Conservation (phyloP, 2,797 vertebrate genomes). For the Chrysocyon brachyurus region DNA sequence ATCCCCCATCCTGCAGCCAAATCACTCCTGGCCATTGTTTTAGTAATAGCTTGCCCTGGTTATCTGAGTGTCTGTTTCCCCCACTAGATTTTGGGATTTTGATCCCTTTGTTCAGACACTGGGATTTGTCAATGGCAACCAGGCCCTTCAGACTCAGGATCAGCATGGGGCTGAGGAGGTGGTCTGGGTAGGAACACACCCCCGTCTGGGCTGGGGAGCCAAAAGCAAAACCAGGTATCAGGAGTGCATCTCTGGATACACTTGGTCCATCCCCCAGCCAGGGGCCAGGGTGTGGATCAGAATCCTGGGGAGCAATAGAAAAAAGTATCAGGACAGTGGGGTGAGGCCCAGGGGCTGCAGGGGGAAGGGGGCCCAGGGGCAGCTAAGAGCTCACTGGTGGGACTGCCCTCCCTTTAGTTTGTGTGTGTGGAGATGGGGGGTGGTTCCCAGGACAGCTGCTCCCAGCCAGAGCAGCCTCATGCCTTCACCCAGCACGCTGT, state of each 20-base stretch:
- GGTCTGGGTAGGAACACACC: background rate
- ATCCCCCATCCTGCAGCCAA: background rate
- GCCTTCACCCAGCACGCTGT: background rate
- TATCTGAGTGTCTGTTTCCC: background rate
- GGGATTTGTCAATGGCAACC: background rate
- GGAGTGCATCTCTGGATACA: accelerated
- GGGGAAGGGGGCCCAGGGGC: background rate
- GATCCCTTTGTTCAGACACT: background rate
- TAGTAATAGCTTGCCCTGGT: background rate
- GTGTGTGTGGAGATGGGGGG: no score
- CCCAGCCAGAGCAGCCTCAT: background rate
- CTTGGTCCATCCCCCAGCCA: background rate
- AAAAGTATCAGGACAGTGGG: background rate
- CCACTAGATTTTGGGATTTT: background rate
- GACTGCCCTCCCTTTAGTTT: no score
- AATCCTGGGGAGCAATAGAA: background rate
- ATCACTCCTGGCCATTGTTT: background rate
- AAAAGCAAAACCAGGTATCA: background rate
- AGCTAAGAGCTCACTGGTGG: background rate
- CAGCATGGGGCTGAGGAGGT: background rate
- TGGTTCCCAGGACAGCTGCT: background rate
- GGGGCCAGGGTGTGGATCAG: background rate
- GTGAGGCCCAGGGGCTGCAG: no score
- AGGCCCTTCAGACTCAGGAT: background rate
- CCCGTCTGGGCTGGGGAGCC: background rate